Evolutionary conservation across 2,797 vertebrate genomes (phyloP), one percentile per base, ranked within the genome.

Genomic region (Sarcophilus harrisii): DNA sequence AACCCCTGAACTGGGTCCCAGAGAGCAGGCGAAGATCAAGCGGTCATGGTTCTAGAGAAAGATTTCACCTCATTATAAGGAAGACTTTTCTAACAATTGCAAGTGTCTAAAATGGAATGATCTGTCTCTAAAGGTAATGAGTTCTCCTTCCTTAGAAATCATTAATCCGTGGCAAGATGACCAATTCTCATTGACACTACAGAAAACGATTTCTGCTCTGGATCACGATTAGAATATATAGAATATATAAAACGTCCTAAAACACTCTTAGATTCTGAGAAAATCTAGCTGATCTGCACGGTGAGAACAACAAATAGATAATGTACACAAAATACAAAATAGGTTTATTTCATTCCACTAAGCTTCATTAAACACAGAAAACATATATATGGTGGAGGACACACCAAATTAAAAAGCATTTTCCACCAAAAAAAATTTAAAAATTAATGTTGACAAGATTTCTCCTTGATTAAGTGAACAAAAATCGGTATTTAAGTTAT

Each of bases 401-500:
- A 57, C 12, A 58, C 45, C 66, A 81, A 45, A 81, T 21, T 45
- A 2, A 81, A 81, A 81, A 11, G 38, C 16, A 81, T 81, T 81
- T 81, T 81, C 73, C 38, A 45, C 38, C n/a, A 45, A 73, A 81
- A 81, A 12, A 8, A 81, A 30, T 58, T 66, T 58, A 2, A 91
- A 94, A 93, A 92, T 90, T 91, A 81, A 90, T 95, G 93, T 94
- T 96, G 57, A 29, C 58, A 92, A 13, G 21, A 0, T 60, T 38
- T 55, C 58, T 90, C 94, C 60, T 93, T 91, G 0, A 5, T 32
- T 16, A 18, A 89, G n/a, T 54, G 93, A 18, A 90, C 28, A 8
- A 94, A 55, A 55, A 55, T 55, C 94, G 93, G 28, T 58, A 97
- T 89, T 57, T 94, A 45, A 93, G 94, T 52, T 90, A 11, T 91